Percentiles rank a stretch among this genome's conserved stretches.
phyloP scores from a whole-genome alignment of 2,888 invertebrate genomes.

The Plemyria rubiginata region DNA sequence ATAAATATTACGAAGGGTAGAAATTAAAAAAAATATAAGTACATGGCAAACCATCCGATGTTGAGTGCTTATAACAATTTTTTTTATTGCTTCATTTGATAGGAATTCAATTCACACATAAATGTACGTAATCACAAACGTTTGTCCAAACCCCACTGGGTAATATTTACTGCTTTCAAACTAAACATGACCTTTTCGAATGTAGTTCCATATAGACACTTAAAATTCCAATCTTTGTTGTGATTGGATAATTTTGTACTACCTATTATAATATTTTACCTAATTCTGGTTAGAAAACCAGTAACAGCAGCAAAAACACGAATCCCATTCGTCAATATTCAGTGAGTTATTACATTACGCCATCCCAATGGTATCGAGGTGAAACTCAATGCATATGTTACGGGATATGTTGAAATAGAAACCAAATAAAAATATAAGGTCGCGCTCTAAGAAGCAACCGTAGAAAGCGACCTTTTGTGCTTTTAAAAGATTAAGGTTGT shows the following conservation, averaged over 20 bases:
- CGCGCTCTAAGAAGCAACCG: slow-evolving; percentile 16
- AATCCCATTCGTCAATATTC: slow-evolving; percentile 35
- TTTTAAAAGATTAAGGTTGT: slow-evolving; percentile 18
- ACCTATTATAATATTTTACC: background rate
- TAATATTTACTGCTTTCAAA: too few species aligned
- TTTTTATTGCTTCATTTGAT: too few species aligned
- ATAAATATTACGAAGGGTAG: too few species aligned
- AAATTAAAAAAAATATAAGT: too few species aligned
- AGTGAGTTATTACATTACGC: slow-evolving; percentile 35
- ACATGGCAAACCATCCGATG: too few species aligned
- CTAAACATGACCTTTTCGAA: background rate
- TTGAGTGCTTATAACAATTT: too few species aligned
- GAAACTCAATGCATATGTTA: slow-evolving; percentile 34
- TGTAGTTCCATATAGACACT: background rate
- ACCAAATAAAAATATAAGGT: slow-evolving; percentile 34
- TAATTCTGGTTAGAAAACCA: slow-evolving; percentile 13
- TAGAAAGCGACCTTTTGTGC: slow-evolving; percentile 23
- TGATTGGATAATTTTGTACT: background rate
- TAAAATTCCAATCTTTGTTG: background rate
- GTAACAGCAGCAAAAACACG: slow-evolving; percentile 22
- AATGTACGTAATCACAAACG: too few species aligned
- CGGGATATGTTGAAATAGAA: slow-evolving; percentile 27
- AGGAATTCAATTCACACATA: too few species aligned
- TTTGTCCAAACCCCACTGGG: too few species aligned
- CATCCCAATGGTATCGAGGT: slow-evolving; percentile 28